These are phyloP conservation scores for Meta bourneti DNA, from an alignment of 2,888 invertebrate genomes.

Conservation along the genomic window DNA sequence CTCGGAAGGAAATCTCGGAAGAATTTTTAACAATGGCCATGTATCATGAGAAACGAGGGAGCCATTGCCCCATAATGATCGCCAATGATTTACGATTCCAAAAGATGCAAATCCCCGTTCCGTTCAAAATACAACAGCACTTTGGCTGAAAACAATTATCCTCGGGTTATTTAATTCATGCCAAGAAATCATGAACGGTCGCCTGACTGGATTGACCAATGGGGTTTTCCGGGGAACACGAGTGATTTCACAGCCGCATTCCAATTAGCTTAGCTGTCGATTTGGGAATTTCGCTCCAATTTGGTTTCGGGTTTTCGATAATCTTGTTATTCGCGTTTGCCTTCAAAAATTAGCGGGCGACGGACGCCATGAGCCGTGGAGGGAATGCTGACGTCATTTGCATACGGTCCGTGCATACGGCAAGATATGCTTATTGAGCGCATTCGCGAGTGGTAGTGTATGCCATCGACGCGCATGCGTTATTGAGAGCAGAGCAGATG, in stretches of 20 bases:
- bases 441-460: no score
- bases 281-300: conserved; percentile 54
- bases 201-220: conserved; percentile 16
- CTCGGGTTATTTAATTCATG: conserved; percentile 48
- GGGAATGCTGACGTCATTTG: no score
- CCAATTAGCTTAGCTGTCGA: conserved; percentile 56
- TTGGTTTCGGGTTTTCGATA: conserved; percentile 55
- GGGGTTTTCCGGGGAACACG: conserved; percentile 1
- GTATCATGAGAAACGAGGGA: conserved; percentile 17
- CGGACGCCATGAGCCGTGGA: not conserved
- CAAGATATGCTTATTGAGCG: no score
- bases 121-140: conserved; percentile 12
- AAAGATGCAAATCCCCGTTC: conserved; percentile 37
- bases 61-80: conserved; percentile 31
- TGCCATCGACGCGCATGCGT: no score
- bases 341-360: conserved; percentile 44
- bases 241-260: conserved; percentile 46
- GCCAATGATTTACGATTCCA: conserved; percentile 39
- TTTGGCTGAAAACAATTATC: conserved; percentile 21
- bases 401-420: no score
- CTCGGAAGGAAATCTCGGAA: conserved; percentile 1
- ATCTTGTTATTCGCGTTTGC: conserved; percentile 9
- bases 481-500: no score
- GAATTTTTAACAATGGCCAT: conserved; percentile 55
- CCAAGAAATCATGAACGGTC: conserved; percentile 29